These are phyloP conservation scores for Ivindomyrus marchei DNA, from an alignment of 2,113 vertebrate species.

Conservation along the genomic window DNA sequence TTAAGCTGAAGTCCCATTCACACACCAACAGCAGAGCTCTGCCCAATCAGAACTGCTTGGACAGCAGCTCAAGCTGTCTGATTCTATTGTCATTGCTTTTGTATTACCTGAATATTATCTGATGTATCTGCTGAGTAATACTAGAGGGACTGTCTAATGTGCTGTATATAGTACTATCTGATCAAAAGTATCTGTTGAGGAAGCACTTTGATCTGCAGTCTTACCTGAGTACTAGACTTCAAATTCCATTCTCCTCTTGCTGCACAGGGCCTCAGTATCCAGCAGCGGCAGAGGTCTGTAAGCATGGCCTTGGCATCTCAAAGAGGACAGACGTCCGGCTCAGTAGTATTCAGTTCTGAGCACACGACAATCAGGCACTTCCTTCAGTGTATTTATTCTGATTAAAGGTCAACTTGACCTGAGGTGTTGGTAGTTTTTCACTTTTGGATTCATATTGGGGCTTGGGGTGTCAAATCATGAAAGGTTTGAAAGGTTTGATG, in stretches of 20 bases:
- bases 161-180: background rate
- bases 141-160: background rate
- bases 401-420: background rate
- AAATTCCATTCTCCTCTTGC: background rate
- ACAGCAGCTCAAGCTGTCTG: background rate
- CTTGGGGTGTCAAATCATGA: background rate
- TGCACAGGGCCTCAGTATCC: background rate
- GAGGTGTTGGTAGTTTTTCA: background rate
- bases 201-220: background rate
- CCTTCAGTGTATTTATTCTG: background rate
- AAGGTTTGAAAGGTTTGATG: background rate
- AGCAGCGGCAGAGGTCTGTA: background rate
- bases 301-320: background rate
- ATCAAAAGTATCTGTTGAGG: background rate
- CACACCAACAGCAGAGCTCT: background rate
- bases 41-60: background rate
- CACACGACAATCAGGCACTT: background rate
- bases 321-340: background rate
- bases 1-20: background rate
- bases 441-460: background rate
- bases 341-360: background rate
- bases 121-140: background rate
- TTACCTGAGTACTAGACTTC: background rate
- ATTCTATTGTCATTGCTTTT: background rate
- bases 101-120: background rate